Percentiles rank a stretch among this genome's conserved stretches.
These are phyloP conservation scores for Phylloscopus whistleri DNA, from an alignment of 2,113 vertebrate species.

Conservation along the genomic window DNA sequence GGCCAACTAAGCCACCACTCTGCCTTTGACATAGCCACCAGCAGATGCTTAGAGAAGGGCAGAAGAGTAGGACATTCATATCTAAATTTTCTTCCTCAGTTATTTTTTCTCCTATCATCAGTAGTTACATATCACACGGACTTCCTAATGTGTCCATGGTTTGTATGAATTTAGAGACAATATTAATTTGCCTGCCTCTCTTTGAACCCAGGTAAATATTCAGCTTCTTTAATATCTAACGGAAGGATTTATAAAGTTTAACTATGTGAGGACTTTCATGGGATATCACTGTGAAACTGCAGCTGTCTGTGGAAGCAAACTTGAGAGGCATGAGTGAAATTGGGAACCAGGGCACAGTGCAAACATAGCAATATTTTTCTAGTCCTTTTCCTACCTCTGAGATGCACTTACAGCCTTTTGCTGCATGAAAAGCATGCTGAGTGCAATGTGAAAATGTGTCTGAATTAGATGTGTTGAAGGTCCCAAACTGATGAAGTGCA, in stretches of 20 bases:
- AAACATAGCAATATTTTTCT: neutral
- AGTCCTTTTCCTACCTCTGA: neutral
- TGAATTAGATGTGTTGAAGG: neutral
- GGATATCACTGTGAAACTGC: neutral
- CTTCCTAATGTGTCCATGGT: neutral
- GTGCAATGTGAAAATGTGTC: neutral
- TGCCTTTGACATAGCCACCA: neutral
- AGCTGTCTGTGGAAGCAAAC: neutral
- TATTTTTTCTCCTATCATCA: neutral
- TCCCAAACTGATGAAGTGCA: neutral
- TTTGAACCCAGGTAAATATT: neutral
- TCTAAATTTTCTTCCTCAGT: neutral
- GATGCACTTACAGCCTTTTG: neutral
- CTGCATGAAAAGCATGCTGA: neutral
- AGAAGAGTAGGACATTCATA: neutral
- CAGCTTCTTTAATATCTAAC: neutral
- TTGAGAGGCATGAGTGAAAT: neutral
- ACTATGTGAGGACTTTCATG: neutral
- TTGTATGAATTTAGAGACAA: neutral
- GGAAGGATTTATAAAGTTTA: neutral
- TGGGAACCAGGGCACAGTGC: neutral
- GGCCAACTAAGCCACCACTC: neutral
- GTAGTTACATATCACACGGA: rapidly evolving
- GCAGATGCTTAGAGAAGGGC: neutral
- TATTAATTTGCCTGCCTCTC: neutral